phyloP scores from a whole-genome alignment of 2,797 vertebrate species.

The Zenarchopterus dispar region DNA sequence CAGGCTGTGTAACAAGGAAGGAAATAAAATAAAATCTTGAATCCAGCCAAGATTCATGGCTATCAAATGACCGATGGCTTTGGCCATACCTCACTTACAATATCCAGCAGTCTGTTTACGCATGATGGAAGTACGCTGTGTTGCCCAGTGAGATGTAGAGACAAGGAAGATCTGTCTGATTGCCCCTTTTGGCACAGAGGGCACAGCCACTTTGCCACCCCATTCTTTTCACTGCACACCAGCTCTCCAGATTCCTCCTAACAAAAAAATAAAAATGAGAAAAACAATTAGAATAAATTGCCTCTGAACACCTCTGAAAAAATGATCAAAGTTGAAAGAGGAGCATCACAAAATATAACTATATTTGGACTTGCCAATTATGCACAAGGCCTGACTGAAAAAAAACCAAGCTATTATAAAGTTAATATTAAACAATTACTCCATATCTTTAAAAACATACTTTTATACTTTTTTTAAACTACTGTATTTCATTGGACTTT shows the following conservation, averaged over 20 bases:
- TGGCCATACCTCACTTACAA: slow-evolving; percentile 73
- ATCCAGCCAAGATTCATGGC: background rate
- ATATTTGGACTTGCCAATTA: too few relatives aligned
- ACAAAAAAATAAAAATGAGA: slow-evolving; percentile 32
- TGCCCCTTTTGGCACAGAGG: slow-evolving; percentile 91
- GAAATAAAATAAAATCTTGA: too few relatives aligned
- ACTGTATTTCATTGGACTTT: too few relatives aligned
- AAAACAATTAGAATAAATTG: background rate
- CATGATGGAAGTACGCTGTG: slow-evolving; percentile 85
- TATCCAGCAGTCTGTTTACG: slow-evolving; percentile 83
- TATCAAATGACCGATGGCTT: background rate
- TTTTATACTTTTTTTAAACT: too few relatives aligned
- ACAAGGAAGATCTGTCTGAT: slow-evolving; percentile 77
- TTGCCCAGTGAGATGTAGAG: slow-evolving; percentile 82
- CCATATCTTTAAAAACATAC: too few relatives aligned
- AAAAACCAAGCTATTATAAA: too few relatives aligned
- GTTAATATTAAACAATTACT: too few relatives aligned
- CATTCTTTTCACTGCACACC: slow-evolving; percentile 81
- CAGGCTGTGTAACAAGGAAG: too few relatives aligned
- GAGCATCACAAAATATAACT: too few relatives aligned
- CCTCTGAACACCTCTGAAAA: background rate
- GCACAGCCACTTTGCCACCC: slow-evolving; percentile 87
- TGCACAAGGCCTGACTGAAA: too few relatives aligned
- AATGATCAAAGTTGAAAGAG: background rate
- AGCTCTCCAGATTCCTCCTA: slow-evolving; percentile 91